phyloP scores from a whole-genome alignment of 2,113 vertebrate genomes.

The Cairina moschata region DNA sequence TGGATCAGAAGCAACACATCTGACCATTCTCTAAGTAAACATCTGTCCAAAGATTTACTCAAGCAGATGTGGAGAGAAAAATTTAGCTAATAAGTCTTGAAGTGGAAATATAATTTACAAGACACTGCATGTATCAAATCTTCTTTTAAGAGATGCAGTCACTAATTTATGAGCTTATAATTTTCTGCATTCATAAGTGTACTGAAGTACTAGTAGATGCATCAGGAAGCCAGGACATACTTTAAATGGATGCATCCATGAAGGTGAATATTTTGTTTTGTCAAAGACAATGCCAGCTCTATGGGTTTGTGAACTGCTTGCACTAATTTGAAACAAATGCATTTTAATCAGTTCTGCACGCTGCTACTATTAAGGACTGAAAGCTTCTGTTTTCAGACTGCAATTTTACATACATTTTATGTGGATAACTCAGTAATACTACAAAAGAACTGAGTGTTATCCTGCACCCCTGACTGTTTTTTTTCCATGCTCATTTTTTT shows the following conservation, averaged over 20 bases:
- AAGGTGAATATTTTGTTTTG: neutral
- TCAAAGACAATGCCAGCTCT: neutral
- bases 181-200: neutral
- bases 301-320: neutral
- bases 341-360: neutral
- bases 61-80: conserved; percentile 47
- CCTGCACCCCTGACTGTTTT: neutral
- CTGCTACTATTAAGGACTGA: neutral
- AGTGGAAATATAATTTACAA: conserved; percentile 31
- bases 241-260: neutral
- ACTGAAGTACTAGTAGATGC: neutral
- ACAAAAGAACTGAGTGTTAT: neutral
- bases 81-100: neutral
- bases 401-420: neutral
- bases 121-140: neutral
- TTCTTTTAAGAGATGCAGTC: neutral
- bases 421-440: neutral
- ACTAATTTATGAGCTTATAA: neutral
- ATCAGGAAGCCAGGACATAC: neutral
- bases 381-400: neutral
- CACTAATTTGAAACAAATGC: neutral
- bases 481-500: neutral
- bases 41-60: conserved; percentile 52
- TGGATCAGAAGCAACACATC: conserved; percentile 60
- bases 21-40: conserved; percentile 65